These are phyloP conservation scores for Dicranocentrus wangi DNA, from an alignment of 2,888 invertebrate genomes.

Conservation along the genomic window DNA sequence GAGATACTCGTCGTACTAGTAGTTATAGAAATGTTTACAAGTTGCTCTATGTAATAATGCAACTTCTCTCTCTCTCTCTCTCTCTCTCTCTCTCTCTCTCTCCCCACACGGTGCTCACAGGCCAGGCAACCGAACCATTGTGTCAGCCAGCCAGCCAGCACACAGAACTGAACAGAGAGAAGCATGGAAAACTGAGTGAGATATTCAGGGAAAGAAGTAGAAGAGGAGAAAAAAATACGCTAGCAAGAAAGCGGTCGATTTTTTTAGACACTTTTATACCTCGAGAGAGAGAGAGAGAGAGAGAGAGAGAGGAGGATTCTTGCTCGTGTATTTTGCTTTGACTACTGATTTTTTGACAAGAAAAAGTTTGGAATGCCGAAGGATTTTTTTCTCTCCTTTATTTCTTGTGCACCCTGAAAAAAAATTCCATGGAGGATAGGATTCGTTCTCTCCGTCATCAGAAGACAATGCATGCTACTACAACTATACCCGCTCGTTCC, in stretches of 20 bases:
- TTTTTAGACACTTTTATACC: constrained; percentile 41
- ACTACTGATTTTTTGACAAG: constrained; percentile 28
- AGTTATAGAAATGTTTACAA: constrained; percentile 22
- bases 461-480: too few species aligned
- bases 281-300: neutral
- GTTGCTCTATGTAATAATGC: constrained; percentile 15
- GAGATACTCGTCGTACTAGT: constrained; percentile 40
- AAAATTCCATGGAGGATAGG: too few species aligned
- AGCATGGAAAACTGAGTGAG: constrained; percentile 32
- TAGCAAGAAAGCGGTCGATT: constrained; percentile 58
- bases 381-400: too few species aligned
- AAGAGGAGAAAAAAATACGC: constrained; percentile 18
- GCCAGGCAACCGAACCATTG: too few species aligned
- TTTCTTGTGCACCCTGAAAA: too few species aligned
- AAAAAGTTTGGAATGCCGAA: too few species aligned
- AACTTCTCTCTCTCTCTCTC: too few species aligned
- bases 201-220: constrained; percentile 26
- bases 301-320: neutral
- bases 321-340: constrained; percentile 10
- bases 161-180: constrained; percentile 16
- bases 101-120: too few species aligned
- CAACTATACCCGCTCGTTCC: too few species aligned
- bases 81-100: too few species aligned
- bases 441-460: too few species aligned
- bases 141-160: too few species aligned